Base-by-base conservation (phyloP, 2,888 invertebrate species). In the Epistrophe eligans region DNA sequence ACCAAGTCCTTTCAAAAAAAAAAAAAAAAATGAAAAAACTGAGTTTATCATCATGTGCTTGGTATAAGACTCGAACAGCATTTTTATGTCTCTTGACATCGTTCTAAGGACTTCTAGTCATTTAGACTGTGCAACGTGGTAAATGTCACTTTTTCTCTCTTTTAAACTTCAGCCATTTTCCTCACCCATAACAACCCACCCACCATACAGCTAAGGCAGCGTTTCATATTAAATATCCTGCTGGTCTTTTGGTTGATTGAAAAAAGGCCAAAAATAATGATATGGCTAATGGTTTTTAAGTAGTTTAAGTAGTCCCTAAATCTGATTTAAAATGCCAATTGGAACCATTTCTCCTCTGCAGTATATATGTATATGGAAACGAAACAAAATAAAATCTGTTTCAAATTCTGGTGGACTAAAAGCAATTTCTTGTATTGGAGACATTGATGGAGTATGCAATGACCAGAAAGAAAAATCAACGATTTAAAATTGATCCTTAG, bases 31-130 rank as follows among this genome's bases (percentile, higher is more conserved):
- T n/a, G n/a, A 55, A 64, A 43, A 40, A 50, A 15, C 10, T 4
- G 77, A 70, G 72, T 79, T 73, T 58, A 62, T 83, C 83, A 71
- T 80, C 79, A 66, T 71, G 71, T 71, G 64, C 77, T 72, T 57
- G 66, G 35, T 15, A 24, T 52, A 70, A 70, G 62, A 70, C 73
- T 77, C 77, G 80, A 67, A 72, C 43, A 70, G 72, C 73, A 77
- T 80, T 72, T 85, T 77, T 73, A 73, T 77, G 73, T 85, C 81
- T 85, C 77, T 85, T 85, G 84, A 81, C 81, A 85, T 81, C 81
- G 17, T 84, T 84, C 71, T 66, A 72, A 76, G 76, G 64, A 72
- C 64, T 76, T 76, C 58, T 45, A 84, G 58, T 79, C 71, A 64
- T 66, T 71, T 76, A 72, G 66, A 84, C 64, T 60, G 19, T 70